Evolutionary conservation across 2,113 vertebrate genomes (phyloP).

Genomic region (Cynoglossus semilaevis): DNA sequence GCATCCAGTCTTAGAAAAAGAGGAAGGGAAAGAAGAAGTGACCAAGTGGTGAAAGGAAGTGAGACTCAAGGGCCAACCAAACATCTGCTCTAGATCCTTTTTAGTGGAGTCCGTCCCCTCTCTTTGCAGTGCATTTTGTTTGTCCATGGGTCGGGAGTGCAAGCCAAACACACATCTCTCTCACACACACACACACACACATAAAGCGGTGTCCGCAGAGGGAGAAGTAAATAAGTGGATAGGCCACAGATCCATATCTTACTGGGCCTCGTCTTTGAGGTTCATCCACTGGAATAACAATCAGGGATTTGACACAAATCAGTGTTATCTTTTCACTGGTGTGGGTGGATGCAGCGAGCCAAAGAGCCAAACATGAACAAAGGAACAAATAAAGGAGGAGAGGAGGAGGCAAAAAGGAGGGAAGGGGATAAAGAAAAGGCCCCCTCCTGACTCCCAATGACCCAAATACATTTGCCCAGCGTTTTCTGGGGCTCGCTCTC

Average conservation of each 20-base stretch:
- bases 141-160: slow-evolving; percentile 46
- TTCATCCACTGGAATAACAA: slow-evolving; percentile 65
- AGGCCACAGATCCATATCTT: slow-evolving; percentile 63
- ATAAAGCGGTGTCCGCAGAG: slow-evolving; percentile 35
- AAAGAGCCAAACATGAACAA: slow-evolving; percentile 56
- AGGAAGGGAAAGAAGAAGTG: slow-evolving; percentile 79
- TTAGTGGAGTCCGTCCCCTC: slow-evolving; percentile 49
- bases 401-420: slow-evolving; percentile 44
- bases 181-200: slow-evolving; percentile 28
- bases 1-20: slow-evolving; percentile 54
- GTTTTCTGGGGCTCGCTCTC: slow-evolving; percentile 65
- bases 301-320: slow-evolving; percentile 67
- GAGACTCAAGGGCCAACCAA: slow-evolving; percentile 66
- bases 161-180: slow-evolving; percentile 48
- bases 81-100: slow-evolving; percentile 74
- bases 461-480: slow-evolving; percentile 74
- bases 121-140: slow-evolving; percentile 54
- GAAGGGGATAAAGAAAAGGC: slow-evolving; percentile 66
- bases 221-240: slow-evolving; percentile 72
- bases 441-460: slow-evolving; percentile 72
- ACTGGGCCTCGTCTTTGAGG: slow-evolving; percentile 61
- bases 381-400: slow-evolving; percentile 54
- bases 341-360: slow-evolving; percentile 55
- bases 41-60: slow-evolving; percentile 71
- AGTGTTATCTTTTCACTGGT: slow-evolving; percentile 76